Evolutionary conservation across 2,797 vertebrate species (phyloP), one percentile per base, ranked within the genome.

Genomic region (Sebastes glaucus): DNA sequence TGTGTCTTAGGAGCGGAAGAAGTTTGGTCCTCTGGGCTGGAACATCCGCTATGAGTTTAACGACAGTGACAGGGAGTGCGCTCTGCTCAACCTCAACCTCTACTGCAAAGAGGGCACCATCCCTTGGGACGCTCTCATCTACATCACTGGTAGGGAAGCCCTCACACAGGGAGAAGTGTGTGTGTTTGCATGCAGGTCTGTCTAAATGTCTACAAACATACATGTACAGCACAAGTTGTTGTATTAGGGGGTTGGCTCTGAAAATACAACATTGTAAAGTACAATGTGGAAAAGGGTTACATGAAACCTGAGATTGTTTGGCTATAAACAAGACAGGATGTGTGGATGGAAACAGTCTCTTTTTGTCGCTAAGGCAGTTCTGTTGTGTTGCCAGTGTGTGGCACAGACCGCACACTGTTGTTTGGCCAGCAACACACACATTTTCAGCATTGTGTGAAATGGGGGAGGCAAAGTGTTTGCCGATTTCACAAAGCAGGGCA

Each of bases 41-140:
- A 98, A 96, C 91, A 97, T 97, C 72, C 94, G 93, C 78, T 97
- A 96, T 76, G 96, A 97, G 81, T 98, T 97, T 89, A 97, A 86
- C 13, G 96, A 96, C 83, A 96, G 96, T 56, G 96, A 96, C 88
- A 94, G 97, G 86, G 97, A 97, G 85, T 97, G 96, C 74, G 93
- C 95, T 68, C 94, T 97, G 30, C 92, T 97, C 80, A 96, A 96
- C 90, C 92, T 97, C 27, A 95, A 96, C 86, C 93, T 96, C 27
- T 96, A 95, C 80, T 97, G 96, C 81, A 95, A 95, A 77, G 88
- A 94, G 49, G 92, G 93, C 63, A 89, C 82, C 65, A 88, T 97
- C 83, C 95, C 95, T 4, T 96, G 96, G 96, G 95, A 97, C 65
- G 94, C 93, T 0, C 92, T 97, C 35, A 89, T 86, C 83, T 96